Base-by-base conservation (phyloP, 2,888 invertebrate species). In the Lydus trimaculatus region DNA sequence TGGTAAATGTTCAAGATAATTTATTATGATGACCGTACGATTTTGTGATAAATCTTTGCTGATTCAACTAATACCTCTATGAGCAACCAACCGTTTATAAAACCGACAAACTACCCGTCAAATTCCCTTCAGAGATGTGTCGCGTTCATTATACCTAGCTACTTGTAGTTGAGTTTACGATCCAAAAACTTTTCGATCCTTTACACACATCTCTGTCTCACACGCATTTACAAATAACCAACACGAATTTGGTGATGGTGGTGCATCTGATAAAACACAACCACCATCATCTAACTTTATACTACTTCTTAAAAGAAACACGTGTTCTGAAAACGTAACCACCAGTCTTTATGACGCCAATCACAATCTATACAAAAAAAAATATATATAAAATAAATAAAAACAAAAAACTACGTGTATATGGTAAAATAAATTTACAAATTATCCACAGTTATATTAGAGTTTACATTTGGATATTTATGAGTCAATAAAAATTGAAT, bases 61-160 rank as follows among this genome's bases (percentile, higher is more conserved):
- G 66, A 70, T 67, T 70, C 66, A 62, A 64, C 64, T 70, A 70
- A 70, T 70, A 67, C 67, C 65, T n/a, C n/a, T 64, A 63, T 48
- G 65, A 58, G 62, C 61, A 70, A 64, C 64, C 63, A 65, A 60
- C 63, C 63, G 67, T 61, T 62, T 67, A 70, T 31, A 59, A 61
- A 65, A 67, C 62, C 70, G 65, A 70, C 67, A 67, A 71, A 71
- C 71, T 67, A 67, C 67, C 63, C 67, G 67, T 71, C 71, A 71
- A 67, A 71, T 71, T 71, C 67, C 67, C 65, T 43, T 65, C 58
- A 62, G 71, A 71, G 67, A 71, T 67, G 65, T 71, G 65, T 71
- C 64, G 62, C 67, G 65, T 67, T 70, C 63, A 67, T 70, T 69
- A 69, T 66, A 63, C 69, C 65, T 23, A 60, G 61, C 60, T 63